Percentiles rank a stretch among this genome's conserved stretches.
Evolutionary conservation across 2,797 vertebrate species (phyloP).

Genomic region (Spinibarbus caldwelli): DNA sequence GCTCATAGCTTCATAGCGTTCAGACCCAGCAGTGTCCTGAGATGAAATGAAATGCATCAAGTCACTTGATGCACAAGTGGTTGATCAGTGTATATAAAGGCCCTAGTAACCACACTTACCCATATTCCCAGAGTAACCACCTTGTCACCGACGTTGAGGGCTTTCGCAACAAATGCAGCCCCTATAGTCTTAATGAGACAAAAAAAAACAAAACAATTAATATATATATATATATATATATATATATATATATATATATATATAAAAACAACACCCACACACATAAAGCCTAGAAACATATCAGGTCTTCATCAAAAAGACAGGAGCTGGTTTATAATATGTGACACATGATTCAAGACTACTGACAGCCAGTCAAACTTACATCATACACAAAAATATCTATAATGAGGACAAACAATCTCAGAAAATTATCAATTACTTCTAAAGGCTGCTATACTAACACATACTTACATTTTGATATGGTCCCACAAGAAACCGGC

Average conservation of each 20-base stretch:
- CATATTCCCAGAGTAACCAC: conserved; percentile 94
- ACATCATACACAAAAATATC: not conserved
- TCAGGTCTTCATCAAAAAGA: not conserved
- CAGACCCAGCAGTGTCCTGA: conserved; percentile 96
- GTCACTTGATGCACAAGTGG: not conserved
- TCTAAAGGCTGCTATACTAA: not conserved
- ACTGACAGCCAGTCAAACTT: not conserved
- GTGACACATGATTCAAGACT: not conserved
- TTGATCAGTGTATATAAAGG: not conserved
- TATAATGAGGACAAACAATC: not conserved
- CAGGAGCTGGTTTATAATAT: conserved; percentile 12
- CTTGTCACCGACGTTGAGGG: conserved; percentile 88
- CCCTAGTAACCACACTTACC: conserved; percentile 81
- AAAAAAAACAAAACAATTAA: not conserved
- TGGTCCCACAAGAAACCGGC: conserved; percentile 93
- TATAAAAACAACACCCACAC: not conserved
- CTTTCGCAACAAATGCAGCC: conserved; percentile 95
- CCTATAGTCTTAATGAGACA: conserved; percentile 86
- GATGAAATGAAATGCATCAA: not conserved
- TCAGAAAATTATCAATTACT: not conserved
- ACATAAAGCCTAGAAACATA: not conserved
- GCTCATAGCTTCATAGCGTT: conserved; percentile 98
- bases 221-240: not conserved
- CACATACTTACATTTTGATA: conserved; percentile 92
- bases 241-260: too few relatives aligned